phyloP scores from a whole-genome alignment of 2,113 vertebrate genomes.

The Dipodomys merriami region DNA sequence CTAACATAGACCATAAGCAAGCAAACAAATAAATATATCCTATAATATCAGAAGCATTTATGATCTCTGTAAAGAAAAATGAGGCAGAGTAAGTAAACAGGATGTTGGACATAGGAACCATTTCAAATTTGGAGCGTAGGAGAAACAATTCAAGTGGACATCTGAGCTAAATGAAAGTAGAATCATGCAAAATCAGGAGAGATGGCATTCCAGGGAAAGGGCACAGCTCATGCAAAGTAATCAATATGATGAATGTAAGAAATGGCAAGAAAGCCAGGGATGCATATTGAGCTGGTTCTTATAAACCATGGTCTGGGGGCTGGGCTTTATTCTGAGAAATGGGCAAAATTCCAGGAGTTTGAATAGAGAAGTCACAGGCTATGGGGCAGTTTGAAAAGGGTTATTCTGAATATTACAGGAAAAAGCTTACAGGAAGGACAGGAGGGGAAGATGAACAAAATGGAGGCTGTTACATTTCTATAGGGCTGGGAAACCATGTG shows the following conservation, averaged over 20 bases:
- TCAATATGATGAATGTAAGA: not conserved
- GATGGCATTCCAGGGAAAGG: not conserved
- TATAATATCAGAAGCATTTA: not conserved
- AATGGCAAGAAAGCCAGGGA: not conserved
- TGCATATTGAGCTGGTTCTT: not conserved
- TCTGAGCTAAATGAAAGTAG: not conserved
- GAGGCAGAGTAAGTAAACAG: not conserved
- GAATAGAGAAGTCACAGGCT: not conserved
- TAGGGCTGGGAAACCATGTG: too few species aligned
- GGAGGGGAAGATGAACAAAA: not conserved
- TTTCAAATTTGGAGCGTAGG: not conserved
- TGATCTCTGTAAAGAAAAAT: conserved; percentile 1
- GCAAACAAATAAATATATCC: not conserved
- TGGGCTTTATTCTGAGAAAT: not conserved
- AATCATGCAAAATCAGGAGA: not conserved
- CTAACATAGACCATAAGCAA: not conserved
- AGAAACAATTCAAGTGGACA: not conserved
- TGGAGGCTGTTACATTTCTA: not conserved
- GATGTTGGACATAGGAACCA: not conserved
- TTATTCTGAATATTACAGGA: not conserved
- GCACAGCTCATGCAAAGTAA: not conserved
- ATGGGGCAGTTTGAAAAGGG: not conserved
- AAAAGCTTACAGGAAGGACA: not conserved
- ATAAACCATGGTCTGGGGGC: not conserved
- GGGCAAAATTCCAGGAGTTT: not conserved